Evolutionary conservation across 1,140 invertebrate species (phyloP).

Genomic region (Nasonia giraulti): DNA sequence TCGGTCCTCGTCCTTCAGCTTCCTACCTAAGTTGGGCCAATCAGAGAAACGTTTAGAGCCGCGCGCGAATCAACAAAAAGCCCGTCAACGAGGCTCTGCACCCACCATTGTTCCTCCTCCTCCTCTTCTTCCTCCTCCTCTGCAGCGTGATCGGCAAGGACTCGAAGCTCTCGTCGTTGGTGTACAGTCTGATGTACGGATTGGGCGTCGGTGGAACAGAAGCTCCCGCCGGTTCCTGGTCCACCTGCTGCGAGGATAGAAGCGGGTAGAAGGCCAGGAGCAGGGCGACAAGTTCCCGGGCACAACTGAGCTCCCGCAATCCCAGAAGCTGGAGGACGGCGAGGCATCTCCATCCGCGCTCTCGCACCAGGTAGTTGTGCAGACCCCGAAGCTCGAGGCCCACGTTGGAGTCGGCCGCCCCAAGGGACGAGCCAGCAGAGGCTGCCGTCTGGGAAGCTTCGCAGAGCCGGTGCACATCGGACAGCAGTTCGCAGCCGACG

Average conservation of each 20-base stretch:
- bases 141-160: background rate
- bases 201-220: background rate
- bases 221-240: background rate
- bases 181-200: slow-evolving; percentile 20
- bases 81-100: too few relatives aligned
- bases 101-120: slow-evolving; percentile 8
- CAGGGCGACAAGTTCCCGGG: slow-evolving; percentile 77
- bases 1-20: slow-evolving; percentile 13
- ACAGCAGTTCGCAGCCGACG: slow-evolving; percentile 78
- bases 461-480: slow-evolving; percentile 78
- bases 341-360: slow-evolving; percentile 78
- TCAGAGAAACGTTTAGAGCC: background rate
- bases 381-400: slow-evolving; percentile 71
- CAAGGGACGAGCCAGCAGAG: too few relatives aligned
- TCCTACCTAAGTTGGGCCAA: background rate
- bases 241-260: slow-evolving; percentile 57
- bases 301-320: slow-evolving; percentile 77
- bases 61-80: too few relatives aligned
- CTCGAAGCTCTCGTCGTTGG: slow-evolving; percentile 13
- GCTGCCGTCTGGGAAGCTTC: slow-evolving; percentile 54
- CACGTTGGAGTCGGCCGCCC: slow-evolving; percentile 57
- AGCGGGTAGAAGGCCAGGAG: slow-evolving; percentile 79
- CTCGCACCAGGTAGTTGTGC: slow-evolving; percentile 76
- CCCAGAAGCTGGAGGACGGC: slow-evolving; percentile 76
- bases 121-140: slow-evolving; percentile 40